Percentiles rank a stretch among this genome's conserved stretches.
These are phyloP conservation scores for Rhabdomys dilectus DNA, from an alignment of 2,113 vertebrate species.

Conservation along the genomic window DNA sequence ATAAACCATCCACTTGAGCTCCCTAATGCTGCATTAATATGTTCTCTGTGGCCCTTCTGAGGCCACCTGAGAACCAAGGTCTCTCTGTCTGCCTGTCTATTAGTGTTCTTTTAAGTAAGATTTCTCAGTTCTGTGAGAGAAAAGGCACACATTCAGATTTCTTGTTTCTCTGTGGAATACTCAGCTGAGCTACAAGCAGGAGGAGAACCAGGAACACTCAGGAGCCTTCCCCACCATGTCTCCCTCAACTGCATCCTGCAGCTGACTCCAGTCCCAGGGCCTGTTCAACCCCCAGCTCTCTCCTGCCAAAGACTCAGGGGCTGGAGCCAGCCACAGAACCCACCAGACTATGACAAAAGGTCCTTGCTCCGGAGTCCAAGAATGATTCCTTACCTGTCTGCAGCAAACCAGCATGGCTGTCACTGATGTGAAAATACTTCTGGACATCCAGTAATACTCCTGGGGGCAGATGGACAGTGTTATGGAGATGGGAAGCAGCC, in stretches of 20 bases:
- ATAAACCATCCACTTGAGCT: neutral
- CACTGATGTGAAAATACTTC: conserved; percentile 91
- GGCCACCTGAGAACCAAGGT: neutral
- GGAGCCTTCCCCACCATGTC: neutral
- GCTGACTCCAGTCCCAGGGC: rapidly evolving
- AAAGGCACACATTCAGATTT: neutral
- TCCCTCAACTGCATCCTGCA: neutral
- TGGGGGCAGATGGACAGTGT: conserved; percentile 74
- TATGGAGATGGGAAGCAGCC: neutral
- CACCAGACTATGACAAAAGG: neutral
- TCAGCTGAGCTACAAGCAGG: neutral
- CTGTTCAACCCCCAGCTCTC: neutral
- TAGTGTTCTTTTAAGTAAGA: neutral
- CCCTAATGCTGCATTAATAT: neutral
- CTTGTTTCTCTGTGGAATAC: neutral
- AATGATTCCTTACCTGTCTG: conserved; percentile 92
- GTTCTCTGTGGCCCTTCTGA: neutral
- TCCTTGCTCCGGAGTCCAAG: neutral
- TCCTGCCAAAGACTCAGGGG: neutral
- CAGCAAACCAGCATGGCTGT: conserved; percentile 93
- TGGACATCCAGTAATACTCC: conserved; percentile 95
- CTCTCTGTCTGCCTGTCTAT: neutral
- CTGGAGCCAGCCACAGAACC: neutral
- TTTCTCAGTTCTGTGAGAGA: neutral
- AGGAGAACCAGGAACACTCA: rapidly evolving